Conservation (phyloP, 1,140 invertebrate genomes). For the Drosophila neocordata region DNA sequence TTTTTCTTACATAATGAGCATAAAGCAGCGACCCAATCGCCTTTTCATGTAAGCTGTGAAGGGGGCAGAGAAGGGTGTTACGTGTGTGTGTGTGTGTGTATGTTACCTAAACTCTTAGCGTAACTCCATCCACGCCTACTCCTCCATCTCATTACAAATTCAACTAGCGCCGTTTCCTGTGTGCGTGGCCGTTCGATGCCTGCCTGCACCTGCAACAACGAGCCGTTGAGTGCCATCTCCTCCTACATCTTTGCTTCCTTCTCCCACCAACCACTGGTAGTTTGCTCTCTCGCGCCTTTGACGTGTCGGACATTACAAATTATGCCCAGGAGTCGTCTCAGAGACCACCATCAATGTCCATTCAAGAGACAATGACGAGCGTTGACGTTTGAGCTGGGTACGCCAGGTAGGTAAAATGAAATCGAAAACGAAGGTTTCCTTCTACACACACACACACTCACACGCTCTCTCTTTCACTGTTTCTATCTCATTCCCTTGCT, state of each 20-base stretch:
- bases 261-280: slow-evolving; percentile 2
- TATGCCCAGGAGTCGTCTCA: slow-evolving; percentile 65
- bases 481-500: not conserved
- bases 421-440: slow-evolving; percentile 51
- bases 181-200: slow-evolving; percentile 40
- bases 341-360: slow-evolving; percentile 75
- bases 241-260: not conserved
- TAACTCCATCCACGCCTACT: not conserved
- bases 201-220: slow-evolving; percentile 59
- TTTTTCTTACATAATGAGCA: slow-evolving; percentile 76
- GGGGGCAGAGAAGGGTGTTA: not conserved
- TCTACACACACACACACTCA: slow-evolving; percentile 10
- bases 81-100: slow-evolving; percentile 19
- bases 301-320: slow-evolving; percentile 80
- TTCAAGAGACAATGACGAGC: slow-evolving; percentile 63
- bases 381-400: slow-evolving; percentile 72
- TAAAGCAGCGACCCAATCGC: slow-evolving; percentile 18
- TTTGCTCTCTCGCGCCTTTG: slow-evolving; percentile 35
- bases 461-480: not conserved
- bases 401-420: slow-evolving; percentile 55
- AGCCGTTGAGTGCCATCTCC: not conserved
- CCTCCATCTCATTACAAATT: slow-evolving; percentile 66
- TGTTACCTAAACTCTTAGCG: slow-evolving; percentile 22
- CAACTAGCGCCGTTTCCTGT: slow-evolving; percentile 67
- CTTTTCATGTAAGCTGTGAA: not conserved